These are phyloP conservation scores for Platysteira castanea DNA, from an alignment of 2,113 vertebrate genomes.

Conservation along the genomic window DNA sequence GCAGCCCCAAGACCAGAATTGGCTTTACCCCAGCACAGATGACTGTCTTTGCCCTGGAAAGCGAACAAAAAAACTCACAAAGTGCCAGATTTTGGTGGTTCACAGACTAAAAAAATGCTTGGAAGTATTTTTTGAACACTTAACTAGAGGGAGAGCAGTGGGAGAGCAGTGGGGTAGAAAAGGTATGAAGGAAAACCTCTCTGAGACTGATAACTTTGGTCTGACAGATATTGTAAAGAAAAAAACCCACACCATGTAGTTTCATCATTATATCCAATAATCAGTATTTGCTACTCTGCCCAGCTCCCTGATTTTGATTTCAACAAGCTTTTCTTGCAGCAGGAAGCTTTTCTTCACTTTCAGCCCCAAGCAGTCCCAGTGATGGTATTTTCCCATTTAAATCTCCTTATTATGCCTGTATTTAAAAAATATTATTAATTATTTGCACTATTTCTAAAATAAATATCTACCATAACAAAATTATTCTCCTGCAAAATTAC, in stretches of 20 bases:
- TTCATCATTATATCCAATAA: not conserved
- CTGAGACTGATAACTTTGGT: not conserved
- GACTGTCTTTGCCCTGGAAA: not conserved
- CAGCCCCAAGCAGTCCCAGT: not conserved
- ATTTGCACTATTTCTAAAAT: not conserved
- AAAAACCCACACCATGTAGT: rapidly evolving
- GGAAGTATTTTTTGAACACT: not conserved
- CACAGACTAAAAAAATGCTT: not conserved
- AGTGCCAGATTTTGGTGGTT: not conserved
- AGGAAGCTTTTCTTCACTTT: not conserved
- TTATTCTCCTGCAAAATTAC: not conserved
- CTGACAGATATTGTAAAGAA: not conserved
- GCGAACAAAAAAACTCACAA: not conserved
- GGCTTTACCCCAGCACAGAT: not conserved
- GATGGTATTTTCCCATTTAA: not conserved
- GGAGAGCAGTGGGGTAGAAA: not conserved
- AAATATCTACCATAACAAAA: not conserved
- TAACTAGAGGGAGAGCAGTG: not conserved
- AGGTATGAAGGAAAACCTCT: not conserved
- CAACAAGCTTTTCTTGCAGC: not conserved
- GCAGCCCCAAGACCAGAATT: not conserved
- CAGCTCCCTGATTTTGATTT: not conserved
- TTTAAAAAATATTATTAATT: not conserved
- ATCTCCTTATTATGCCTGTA: not conserved
- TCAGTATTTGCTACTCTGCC: not conserved